Conservation (phyloP, 2,113 vertebrate genomes). For the Hippocampus zosterae region DNA sequence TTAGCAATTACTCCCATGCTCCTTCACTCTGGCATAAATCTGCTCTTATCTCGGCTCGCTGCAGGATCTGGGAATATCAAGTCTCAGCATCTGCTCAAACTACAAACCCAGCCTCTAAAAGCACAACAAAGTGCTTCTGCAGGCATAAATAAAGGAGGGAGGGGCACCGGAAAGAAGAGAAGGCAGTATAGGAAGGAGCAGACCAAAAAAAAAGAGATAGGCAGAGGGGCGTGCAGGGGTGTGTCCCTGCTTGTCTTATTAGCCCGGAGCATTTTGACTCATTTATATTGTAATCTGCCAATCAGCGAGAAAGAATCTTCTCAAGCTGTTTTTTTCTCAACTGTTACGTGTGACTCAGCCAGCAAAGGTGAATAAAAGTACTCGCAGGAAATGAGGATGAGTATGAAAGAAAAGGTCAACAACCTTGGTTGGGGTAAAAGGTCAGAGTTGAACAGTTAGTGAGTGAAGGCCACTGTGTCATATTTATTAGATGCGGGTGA, state of each 20-base stretch:
- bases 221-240: conserved; percentile 11
- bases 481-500: conserved; percentile 53
- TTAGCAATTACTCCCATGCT: conserved; percentile 68
- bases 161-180: conserved; percentile 42
- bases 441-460: conserved; percentile 45
- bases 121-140: conserved; percentile 69
- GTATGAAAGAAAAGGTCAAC: conserved; percentile 28
- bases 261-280: conserved; percentile 27
- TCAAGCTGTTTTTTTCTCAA: conserved; percentile 13
- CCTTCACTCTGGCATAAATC: conserved; percentile 67
- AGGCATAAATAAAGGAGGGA: conserved; percentile 63
- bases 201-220: conserved; percentile 36
- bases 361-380: conserved; percentile 16
- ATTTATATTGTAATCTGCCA: conserved; percentile 40
- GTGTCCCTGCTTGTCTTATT: conserved; percentile 37
- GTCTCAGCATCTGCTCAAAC: conserved; percentile 67
- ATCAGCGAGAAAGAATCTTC: conserved; percentile 32
- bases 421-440: conserved; percentile 26
- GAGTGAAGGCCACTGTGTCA: conserved; percentile 30
- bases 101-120: conserved; percentile 67
- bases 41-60: conserved; percentile 65
- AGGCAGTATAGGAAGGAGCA: conserved; percentile 3
- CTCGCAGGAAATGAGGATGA: conserved; percentile 51
- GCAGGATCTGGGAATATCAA: conserved; percentile 67
- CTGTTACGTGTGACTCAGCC: conserved; percentile 11